Conservation (phyloP, 2,888 invertebrate species). For the Himalopsyche anomala region DNA sequence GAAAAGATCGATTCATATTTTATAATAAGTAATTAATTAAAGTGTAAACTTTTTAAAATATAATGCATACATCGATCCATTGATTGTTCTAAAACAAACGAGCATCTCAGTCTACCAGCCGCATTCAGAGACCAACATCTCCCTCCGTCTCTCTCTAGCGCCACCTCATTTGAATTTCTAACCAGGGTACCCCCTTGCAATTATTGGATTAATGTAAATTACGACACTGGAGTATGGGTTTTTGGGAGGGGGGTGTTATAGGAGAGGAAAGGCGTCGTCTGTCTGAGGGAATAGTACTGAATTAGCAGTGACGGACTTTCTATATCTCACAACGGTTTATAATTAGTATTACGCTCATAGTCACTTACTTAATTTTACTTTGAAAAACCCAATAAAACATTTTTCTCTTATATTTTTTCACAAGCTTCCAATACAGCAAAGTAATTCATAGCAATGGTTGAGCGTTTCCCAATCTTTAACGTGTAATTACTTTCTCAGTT, state of each 20-base stretch:
- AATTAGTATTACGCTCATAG: neutral
- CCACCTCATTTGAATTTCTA: slow-evolving; percentile 94
- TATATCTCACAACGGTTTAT: neutral
- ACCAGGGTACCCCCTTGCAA: slow-evolving; percentile 94
- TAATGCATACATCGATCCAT: slow-evolving; percentile 16
- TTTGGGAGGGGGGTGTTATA: slow-evolving; percentile 45
- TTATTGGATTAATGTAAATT: slow-evolving; percentile 96
- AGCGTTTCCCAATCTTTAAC: too few species aligned
- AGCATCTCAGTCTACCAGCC: neutral
- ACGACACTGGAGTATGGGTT: slow-evolving; percentile 78
- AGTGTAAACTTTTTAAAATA: too few species aligned
- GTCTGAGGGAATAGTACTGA: slow-evolving; percentile 42
- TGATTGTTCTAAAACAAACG: slow-evolving; percentile 5
- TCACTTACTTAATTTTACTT: too few species aligned
- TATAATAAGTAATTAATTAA: too few species aligned
- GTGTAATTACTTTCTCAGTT: too few species aligned
- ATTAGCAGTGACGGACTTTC: neutral
- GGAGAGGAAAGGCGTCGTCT: slow-evolving; percentile 41
- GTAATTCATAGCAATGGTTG: too few species aligned
- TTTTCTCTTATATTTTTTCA: too few species aligned
- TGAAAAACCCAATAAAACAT: too few species aligned
- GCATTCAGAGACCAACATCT: slow-evolving; percentile 65
- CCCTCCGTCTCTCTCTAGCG: slow-evolving; percentile 78
- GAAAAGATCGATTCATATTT: too few species aligned
- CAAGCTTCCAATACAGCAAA: too few species aligned